Evolutionary conservation across 2,888 invertebrate species (phyloP).

Genomic region (Eubasilissa splendida): DNA sequence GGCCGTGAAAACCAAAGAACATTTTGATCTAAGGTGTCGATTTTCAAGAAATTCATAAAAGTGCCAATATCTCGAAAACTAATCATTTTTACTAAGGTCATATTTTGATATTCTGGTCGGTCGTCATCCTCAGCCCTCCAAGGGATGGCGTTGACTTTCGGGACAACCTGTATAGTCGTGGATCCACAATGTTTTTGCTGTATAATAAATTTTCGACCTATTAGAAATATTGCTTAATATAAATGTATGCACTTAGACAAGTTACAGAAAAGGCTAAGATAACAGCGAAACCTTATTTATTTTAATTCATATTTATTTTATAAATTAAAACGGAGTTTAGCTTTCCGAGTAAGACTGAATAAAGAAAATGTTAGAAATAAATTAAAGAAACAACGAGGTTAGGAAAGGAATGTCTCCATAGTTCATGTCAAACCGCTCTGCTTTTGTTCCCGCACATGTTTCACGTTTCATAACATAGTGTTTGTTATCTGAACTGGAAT

Average conservation of each 20-base stretch:
- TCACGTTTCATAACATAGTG: constrained; percentile 6
- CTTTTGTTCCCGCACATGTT: constrained; percentile 17
- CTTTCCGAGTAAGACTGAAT: background rate
- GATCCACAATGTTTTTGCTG: background rate
- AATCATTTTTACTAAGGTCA: too few species aligned
- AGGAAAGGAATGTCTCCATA: background rate
- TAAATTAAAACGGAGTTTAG: background rate
- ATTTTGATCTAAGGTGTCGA: too few species aligned
- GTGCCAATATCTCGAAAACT: too few species aligned
- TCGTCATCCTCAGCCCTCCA: too few species aligned
- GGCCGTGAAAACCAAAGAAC: too few species aligned
- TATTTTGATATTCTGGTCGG: too few species aligned
- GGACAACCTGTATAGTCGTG: too few species aligned
- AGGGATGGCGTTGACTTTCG: too few species aligned
- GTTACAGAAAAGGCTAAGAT: background rate
- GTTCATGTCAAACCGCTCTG: background rate
- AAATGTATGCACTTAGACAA: too few species aligned
- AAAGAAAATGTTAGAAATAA: background rate
- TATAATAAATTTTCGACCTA: background rate
- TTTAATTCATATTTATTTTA: constrained; percentile 7
- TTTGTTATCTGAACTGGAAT: background rate
- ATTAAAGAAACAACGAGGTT: background rate
- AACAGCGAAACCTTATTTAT: constrained; percentile 10
- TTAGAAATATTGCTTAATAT: background rate
- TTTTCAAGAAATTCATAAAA: too few species aligned